Evolutionary conservation across 2,797 vertebrate species (phyloP).

Genomic region (Naso thynnoides): DNA sequence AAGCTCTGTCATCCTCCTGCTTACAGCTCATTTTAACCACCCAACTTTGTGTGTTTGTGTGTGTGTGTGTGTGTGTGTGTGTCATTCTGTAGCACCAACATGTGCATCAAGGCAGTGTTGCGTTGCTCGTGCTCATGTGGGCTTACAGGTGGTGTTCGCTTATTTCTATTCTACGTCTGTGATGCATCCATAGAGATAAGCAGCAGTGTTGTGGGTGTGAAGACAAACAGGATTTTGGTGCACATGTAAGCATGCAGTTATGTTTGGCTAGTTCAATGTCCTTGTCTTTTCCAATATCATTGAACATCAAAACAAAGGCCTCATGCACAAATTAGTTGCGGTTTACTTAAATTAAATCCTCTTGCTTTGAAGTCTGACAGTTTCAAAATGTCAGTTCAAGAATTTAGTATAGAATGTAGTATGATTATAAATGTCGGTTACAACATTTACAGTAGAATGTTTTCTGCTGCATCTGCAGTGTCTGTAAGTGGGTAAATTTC

Average conservation of each 20-base stretch:
- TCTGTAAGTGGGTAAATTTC: no score
- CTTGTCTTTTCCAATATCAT: neutral
- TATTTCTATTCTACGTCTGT: neutral
- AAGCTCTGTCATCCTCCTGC: constrained; percentile 22
- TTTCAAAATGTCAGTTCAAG: neutral
- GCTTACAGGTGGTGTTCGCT: neutral
- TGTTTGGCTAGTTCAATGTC: constrained; percentile 17
- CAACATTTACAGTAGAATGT: neutral
- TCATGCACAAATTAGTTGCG: neutral
- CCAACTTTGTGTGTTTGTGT: constrained; percentile 4
- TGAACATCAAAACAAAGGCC: neutral
- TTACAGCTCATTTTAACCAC: constrained; percentile 21
- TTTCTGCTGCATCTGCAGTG: neutral
- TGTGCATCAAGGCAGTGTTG: neutral
- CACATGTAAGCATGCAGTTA: constrained; percentile 1
- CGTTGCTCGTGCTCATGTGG: neutral
- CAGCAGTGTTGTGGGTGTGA: constrained; percentile 3
- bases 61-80: neutral
- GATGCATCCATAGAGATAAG: constrained; percentile 9
- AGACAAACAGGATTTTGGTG: constrained; percentile 5
- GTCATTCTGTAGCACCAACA: neutral
- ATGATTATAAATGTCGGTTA: no score
- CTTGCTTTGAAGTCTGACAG: neutral
- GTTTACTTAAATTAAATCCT: constrained; percentile 6
- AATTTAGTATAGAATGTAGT: no score